Base-by-base conservation (phyloP, 2,113 vertebrate species). In the Aphyosemion australe region DNA sequence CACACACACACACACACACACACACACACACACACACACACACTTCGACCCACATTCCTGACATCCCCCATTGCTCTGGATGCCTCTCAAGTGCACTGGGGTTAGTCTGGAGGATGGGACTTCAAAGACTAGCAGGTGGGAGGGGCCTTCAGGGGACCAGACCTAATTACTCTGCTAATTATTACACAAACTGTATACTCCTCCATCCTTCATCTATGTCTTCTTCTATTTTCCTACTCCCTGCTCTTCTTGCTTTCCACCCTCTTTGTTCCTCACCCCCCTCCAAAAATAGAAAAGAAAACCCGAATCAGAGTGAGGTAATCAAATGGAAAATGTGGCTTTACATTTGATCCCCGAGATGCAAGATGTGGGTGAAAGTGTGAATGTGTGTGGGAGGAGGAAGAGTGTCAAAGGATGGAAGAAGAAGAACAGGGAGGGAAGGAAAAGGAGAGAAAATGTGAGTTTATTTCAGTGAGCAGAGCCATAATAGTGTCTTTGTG, bases 401-500 rank as follows among this genome's bases (percentile, higher is more conserved):
- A 60, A 64, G 52, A 67, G 72, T 60, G 21, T 61, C 70, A 69
- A 54, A 48, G 69, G 57, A 61, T 58, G 37, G 39, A 65, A 50
- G 34, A 19, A 20, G 71, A 37, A n/a, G 41, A 50, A 47, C 31
- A 15, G 71, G 41, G 39, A 41, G 55, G 34, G 11, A 7, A 56
- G 64, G 47, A 74, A 63, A 0, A 51, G 54, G 45, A 16, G 54
- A 65, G 64, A 77, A 63, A 70, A 45, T 64, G 70, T 57, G 56
- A 84, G 74, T 68, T 76, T 66, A 78, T 85, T 83, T 76, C 58
- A 19, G 70, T 12, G 37, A 74, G 61, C 50, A 6, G 64, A 75
- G 80, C 64, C 74, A 90, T 86, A 90, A 90, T 80, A 76, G 72
- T 59, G 70, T 58, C 86, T 87, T 87, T 92, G 90, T 90, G 87